phyloP scores from a whole-genome alignment of 2,113 vertebrate genomes.

The Murina feae region DNA sequence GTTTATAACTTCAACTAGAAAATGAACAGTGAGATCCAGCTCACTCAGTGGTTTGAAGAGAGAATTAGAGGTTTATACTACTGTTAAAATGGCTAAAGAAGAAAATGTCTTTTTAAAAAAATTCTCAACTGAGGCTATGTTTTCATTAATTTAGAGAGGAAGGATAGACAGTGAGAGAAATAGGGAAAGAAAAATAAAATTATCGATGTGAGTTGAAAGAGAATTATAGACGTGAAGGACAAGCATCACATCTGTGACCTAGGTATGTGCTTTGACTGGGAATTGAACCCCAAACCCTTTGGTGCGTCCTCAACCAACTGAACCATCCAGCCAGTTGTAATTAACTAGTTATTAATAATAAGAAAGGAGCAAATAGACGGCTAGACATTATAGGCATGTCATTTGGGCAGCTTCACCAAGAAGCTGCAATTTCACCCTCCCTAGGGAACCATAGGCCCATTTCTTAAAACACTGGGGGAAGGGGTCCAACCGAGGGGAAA shows the following conservation, averaged over 20 bases:
- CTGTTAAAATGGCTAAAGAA: background rate
- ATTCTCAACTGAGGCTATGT: background rate
- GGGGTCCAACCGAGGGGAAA: background rate
- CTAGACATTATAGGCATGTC: background rate
- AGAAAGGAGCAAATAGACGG: background rate
- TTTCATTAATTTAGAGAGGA: background rate
- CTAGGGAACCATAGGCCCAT: background rate
- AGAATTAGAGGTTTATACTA: background rate
- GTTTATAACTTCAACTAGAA: background rate
- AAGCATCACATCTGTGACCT: background rate
- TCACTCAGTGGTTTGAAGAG: background rate
- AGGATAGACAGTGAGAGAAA: background rate
- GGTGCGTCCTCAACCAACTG: too few relatives aligned
- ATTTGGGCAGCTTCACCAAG: background rate
- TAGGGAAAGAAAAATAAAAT: background rate
- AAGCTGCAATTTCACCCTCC: background rate
- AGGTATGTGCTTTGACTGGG: background rate
- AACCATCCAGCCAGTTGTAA: too few relatives aligned
- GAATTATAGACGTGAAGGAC: background rate
- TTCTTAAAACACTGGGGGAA: background rate
- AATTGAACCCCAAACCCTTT: background rate
- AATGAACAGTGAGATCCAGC: background rate
- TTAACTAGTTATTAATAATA: background rate
- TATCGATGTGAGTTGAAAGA: background rate
- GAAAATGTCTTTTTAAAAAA: background rate